Conservation (phyloP, 1,140 invertebrate species). For the Philotrypesis tridentata region DNA sequence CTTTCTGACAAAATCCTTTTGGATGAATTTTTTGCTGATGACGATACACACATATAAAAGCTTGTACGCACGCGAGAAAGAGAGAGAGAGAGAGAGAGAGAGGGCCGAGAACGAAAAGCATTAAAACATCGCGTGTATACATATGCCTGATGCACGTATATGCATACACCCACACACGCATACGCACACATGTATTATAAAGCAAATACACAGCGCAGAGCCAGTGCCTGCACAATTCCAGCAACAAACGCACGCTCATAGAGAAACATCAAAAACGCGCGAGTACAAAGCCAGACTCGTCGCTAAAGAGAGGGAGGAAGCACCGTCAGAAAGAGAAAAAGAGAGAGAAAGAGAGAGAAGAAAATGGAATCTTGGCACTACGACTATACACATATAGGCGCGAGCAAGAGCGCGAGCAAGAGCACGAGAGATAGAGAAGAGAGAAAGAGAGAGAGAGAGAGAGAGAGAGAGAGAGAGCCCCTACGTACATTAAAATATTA, state of each 20-base stretch:
- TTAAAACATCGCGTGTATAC: neutral
- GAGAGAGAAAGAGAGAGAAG: conserved; percentile 23
- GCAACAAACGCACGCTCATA: conserved; percentile 54
- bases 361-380: conserved; percentile 45
- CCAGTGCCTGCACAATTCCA: conserved; percentile 42
- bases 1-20: no score
- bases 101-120: neutral
- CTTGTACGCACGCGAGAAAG: no score
- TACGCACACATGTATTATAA: conserved; percentile 16
- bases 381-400: no score
- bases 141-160: neutral
- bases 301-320: conserved; percentile 44
- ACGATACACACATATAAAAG: neutral
- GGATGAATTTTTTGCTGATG: no score
- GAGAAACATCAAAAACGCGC: conserved; percentile 65
- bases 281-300: conserved; percentile 59
- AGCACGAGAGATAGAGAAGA: no score
- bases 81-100: neutral
- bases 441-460: conserved; percentile 42
- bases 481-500: conserved; percentile 74
- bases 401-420: neutral
- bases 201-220: conserved; percentile 31
- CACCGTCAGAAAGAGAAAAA: conserved; percentile 8
- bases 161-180: neutral
- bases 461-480: conserved; percentile 47